Conservation (phyloP, 2,113 vertebrate species). For the Eulemur macaco region DNA sequence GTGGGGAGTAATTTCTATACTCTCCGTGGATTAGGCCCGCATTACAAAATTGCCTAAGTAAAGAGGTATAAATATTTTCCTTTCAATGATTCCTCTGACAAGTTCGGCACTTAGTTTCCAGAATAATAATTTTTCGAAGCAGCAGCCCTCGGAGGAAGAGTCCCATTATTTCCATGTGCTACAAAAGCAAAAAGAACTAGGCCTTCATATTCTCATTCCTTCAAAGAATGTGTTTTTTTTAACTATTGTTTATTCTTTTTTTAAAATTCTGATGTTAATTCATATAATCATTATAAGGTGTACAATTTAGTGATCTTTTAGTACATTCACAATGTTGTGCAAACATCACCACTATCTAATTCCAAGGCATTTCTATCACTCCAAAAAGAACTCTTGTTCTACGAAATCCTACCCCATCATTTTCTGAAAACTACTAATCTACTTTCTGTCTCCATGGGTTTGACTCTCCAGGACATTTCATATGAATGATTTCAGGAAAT, state of each 20-base stretch:
- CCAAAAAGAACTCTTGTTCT: neutral
- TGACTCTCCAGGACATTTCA: neutral
- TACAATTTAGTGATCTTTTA: neutral
- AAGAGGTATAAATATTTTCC: neutral
- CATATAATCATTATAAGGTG: neutral
- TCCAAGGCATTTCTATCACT: neutral
- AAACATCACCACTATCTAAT: neutral
- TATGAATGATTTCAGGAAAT: neutral
- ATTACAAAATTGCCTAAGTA: neutral
- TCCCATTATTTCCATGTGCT: neutral
- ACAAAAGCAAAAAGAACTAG: neutral
- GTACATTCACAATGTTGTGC: no score
- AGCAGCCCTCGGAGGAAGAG: neutral
- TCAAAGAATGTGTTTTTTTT: neutral
- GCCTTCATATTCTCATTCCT: neutral
- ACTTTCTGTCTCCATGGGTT: neutral
- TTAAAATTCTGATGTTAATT: neutral
- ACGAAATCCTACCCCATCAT: neutral
- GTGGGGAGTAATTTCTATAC: neutral
- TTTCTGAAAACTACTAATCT: neutral
- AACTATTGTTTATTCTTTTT: neutral
- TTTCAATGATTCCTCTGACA: neutral
- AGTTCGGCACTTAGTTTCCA: neutral
- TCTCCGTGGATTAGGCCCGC: neutral
- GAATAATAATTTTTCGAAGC: neutral